These are phyloP conservation scores for Chamaea fasciata DNA, from an alignment of 2,113 vertebrate genomes.

Conservation along the genomic window DNA sequence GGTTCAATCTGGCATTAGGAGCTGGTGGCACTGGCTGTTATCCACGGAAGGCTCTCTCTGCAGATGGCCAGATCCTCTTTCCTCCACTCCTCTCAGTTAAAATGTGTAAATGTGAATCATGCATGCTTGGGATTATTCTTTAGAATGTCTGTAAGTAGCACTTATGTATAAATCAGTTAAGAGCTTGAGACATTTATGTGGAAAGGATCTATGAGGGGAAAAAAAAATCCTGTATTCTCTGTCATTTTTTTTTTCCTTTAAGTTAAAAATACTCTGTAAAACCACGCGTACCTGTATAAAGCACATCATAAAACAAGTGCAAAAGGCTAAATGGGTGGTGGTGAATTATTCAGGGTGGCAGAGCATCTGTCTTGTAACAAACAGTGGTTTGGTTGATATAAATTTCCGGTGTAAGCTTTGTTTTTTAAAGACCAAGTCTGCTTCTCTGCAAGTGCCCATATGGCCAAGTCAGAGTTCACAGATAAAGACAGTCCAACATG, in stretches of 20 bases:
- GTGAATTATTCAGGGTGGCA: not conserved
- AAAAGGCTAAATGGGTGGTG: constrained; percentile 6
- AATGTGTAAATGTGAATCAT: constrained; percentile 37
- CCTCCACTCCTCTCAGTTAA: not conserved
- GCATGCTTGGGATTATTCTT: constrained; percentile 15
- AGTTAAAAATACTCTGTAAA: not conserved
- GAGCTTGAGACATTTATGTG: not conserved
- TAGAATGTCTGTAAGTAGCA: constrained; percentile 25
- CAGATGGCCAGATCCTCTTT: constrained; percentile 48
- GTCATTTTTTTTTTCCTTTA: not conserved
- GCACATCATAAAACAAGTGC: not conserved
- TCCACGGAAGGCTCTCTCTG: not conserved
- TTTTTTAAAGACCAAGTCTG: constrained; percentile 18
- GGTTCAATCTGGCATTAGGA: constrained; percentile 17
- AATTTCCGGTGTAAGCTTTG: constrained; percentile 7
- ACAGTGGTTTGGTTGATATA: not conserved
- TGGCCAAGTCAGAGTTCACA: constrained; percentile 43
- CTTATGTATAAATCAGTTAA: constrained; percentile 2
- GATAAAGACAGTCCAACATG: constrained; percentile 49
- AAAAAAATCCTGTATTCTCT: not conserved
- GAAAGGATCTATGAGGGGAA: not conserved
- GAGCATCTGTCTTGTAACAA: constrained; percentile 10
- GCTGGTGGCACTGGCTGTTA: not conserved
- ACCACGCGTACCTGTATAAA: not conserved
- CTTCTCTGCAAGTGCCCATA: constrained; percentile 26